Evolutionary conservation across 2,888 invertebrate genomes (phyloP), one percentile per base, ranked within the genome.

Genomic region (Lymantria monacha): DNA sequence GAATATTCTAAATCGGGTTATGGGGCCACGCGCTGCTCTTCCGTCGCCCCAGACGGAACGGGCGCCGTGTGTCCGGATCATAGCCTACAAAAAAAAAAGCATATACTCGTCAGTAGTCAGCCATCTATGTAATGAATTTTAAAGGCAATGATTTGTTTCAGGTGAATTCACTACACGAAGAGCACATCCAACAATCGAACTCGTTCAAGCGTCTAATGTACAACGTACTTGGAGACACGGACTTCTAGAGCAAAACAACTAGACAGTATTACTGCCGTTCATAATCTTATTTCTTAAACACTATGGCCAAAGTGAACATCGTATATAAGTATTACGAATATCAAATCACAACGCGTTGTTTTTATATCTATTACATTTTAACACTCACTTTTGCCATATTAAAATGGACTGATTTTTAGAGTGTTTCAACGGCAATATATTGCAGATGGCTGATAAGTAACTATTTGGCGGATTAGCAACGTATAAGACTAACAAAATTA

Each of bases 131-230:
- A 22, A 22, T 22, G 3, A 22, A 22, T 22, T 2, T 22, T 7
- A 30, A 30, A 30, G 30, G 5, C 9, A 30, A 46, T 42, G 22
- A 42, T 13, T 52, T 48, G 46, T 76, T 86, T 13, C 91, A 95
- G 94, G 92, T 94, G 69, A 95, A 94, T 83, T 93, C 94, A 50
- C 81, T 94, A 72, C 94, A 94, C 68, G 94, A 95, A 76, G 97
- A 97, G 79, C 93, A 94, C 74, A 97, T 97, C 81, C 97, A 97
- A 77, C 97, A 97, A 87, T 97, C 97, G 87, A 95, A 96, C 86
- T 96, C 96, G 64, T 97, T 97, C 93, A 97, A 96, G 86, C 95
- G 97, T 83, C 94, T 97, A 81, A 97, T 97, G 97, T 95, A 95
- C 93, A 95, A 96, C 92, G 97, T 97, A 67, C 93, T 97, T 81